A percentile compares a stretch with the other conserved stretches of the same genome.
Conservation (phyloP, 2,797 vertebrate species). For the Australoheros facetus region DNA sequence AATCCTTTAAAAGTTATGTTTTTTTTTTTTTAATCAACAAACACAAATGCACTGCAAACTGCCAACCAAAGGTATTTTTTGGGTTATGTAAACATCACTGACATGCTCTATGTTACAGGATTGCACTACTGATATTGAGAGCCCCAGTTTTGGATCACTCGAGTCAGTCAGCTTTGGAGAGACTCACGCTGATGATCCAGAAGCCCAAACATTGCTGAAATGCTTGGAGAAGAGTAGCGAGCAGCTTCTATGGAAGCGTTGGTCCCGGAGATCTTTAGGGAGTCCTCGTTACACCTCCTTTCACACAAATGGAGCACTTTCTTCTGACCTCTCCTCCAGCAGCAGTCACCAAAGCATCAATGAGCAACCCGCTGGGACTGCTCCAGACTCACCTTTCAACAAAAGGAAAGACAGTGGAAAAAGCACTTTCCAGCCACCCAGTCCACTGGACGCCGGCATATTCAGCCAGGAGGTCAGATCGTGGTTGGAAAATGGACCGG, state of each 20-base stretch:
- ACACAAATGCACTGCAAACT: too few species aligned
- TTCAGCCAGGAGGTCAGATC: constrained; percentile 43
- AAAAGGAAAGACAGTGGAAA: constrained; percentile 1
- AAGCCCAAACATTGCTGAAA: constrained; percentile 34
- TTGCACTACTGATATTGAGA: not conserved
- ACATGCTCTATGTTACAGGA: constrained; percentile 40
- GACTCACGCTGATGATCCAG: not conserved
- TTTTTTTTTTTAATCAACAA: too few species aligned
- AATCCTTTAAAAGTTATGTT: too few species aligned
- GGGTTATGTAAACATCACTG: not conserved
- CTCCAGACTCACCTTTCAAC: not conserved
- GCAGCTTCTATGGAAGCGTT: constrained; percentile 60
- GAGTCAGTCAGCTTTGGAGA: constrained; percentile 28
- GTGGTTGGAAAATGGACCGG: constrained; percentile 52
- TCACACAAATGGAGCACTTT: not conserved
- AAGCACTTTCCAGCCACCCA: constrained; percentile 36
- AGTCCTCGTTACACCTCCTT: not conserved
- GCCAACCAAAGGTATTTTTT: not conserved
- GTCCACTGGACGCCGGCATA: constrained; percentile 33
- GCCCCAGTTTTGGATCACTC: constrained; percentile 42
- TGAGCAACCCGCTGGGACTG: not conserved
- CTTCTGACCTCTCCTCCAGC: not conserved
- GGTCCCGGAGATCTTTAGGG: constrained; percentile 49
- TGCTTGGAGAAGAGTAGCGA: constrained; percentile 51
- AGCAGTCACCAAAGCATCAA: not conserved